Conservation (phyloP, 2,113 vertebrate species). For the Apteryx mantelli region DNA sequence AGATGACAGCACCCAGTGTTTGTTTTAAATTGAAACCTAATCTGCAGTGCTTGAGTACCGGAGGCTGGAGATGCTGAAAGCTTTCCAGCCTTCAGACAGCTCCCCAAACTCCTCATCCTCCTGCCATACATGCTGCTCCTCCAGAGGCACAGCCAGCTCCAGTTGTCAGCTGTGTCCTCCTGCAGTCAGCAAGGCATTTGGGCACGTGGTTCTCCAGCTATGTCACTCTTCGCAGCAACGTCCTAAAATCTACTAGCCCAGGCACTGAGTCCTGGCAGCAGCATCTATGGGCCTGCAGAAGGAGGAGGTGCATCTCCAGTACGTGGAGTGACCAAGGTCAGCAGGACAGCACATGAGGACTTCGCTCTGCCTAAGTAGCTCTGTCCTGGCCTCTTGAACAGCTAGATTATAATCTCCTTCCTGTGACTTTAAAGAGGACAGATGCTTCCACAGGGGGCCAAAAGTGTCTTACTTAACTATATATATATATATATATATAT, state of each 20-base stretch:
- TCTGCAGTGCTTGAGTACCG: background rate
- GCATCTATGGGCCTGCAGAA: background rate
- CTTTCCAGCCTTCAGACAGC: background rate
- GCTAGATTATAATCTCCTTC: background rate
- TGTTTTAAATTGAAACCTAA: slow-evolving; percentile 12
- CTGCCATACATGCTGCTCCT: rapidly evolving
- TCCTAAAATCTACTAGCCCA: background rate
- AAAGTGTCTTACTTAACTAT: background rate
- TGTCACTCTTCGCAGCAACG: background rate
- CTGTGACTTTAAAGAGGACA: background rate
- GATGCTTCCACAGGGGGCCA: background rate
- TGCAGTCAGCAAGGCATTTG: background rate
- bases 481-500: background rate
- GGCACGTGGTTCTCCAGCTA: background rate
- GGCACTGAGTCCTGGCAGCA: background rate
- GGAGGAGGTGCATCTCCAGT: background rate
- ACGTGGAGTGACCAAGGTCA: background rate
- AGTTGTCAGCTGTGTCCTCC: background rate
- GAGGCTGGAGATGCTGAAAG: background rate
- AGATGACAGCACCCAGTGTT: background rate
- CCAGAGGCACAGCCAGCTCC: background rate
- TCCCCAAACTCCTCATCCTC: rapidly evolving
- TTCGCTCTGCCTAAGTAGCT: background rate
- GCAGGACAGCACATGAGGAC: background rate
- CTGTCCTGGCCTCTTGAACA: background rate